Percentiles rank a stretch among this genome's conserved stretches.
These are phyloP conservation scores for Scylla paramamosain DNA, from an alignment of 1,140 invertebrate genomes.

Conservation along the genomic window DNA sequence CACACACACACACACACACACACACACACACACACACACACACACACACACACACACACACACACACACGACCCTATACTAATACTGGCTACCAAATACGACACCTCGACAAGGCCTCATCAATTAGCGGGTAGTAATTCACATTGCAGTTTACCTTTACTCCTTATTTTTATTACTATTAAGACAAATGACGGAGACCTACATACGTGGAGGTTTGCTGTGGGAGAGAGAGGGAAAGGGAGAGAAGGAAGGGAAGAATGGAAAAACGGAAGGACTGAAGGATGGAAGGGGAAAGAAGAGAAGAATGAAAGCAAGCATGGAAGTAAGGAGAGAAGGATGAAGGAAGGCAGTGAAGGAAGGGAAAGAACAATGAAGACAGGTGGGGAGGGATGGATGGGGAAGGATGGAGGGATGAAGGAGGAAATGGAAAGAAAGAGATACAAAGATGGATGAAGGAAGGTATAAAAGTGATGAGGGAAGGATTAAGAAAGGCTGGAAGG, in stretches of 20 bases:
- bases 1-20: conserved; percentile 35
- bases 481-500: neutral
- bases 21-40: conserved; percentile 1
- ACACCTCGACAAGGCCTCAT: neutral
- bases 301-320: neutral
- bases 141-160: too few relatives aligned
- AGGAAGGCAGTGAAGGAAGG: neutral
- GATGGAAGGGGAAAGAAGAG: neutral
- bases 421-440: neutral
- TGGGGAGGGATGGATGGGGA: neutral
- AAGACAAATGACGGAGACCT: too few relatives aligned
- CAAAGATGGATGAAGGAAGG: neutral
- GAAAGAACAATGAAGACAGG: neutral
- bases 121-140: too few relatives aligned
- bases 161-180: too few relatives aligned
- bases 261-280: neutral
- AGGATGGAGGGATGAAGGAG: neutral
- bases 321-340: neutral
- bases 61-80: neutral
- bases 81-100: neutral
- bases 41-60: conserved; percentile 35
- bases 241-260: neutral
- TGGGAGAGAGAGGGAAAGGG: neutral
- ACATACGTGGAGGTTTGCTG: neutral
- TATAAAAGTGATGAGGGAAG: neutral